Base-by-base conservation (phyloP, 2,797 vertebrate genomes). In the Podarcis siculus region DNA sequence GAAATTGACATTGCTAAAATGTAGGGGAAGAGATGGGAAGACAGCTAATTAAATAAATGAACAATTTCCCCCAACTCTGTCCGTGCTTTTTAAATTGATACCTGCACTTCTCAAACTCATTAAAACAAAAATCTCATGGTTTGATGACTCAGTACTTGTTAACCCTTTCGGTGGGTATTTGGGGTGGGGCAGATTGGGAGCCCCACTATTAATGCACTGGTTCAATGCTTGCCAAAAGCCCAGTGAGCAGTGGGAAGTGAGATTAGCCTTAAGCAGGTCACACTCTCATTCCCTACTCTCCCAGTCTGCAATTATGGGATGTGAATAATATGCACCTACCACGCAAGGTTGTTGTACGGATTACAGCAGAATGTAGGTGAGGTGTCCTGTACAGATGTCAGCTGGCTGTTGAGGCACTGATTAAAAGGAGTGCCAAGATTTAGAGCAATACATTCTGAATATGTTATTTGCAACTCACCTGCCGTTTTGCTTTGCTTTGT, bases 81-180 rank as follows among this genome's bases (percentile, higher is more conserved):
- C 86, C 39, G 12, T 66, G 35, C 35, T 86, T 94, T 95, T 93
- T 90, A 87, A 89, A 87, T 93, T 94, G 94, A 91, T 93, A 92
- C 93, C 86, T 95, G 94, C 78, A 58, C 90, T 2, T 92, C 95
- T 91, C 84, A 89, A 94, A 88, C 79, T 89, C 58, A 94, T 96
- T 96, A 95, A 93, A 95, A 96, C 88, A 94, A 96, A 95, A 91
- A 95, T 94, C 94, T 95, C 89, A 85, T 89, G 92, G 92, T 95
- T 86, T 17, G 27, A 83, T 90, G 86, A 58, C 83, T 93, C 45
- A 17, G 69, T 87, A 86, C 75, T 80, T 91, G 15, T 87, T 93
- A 78, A 82, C 35, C 23, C 4, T 82, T 82, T 35, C 61, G 19
- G 35, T 5, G 39, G 79, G 7, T 5, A 61, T 61, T 77, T 76